phyloP scores from a whole-genome alignment of 2,888 invertebrate genomes.

The Drosophila differens region DNA sequence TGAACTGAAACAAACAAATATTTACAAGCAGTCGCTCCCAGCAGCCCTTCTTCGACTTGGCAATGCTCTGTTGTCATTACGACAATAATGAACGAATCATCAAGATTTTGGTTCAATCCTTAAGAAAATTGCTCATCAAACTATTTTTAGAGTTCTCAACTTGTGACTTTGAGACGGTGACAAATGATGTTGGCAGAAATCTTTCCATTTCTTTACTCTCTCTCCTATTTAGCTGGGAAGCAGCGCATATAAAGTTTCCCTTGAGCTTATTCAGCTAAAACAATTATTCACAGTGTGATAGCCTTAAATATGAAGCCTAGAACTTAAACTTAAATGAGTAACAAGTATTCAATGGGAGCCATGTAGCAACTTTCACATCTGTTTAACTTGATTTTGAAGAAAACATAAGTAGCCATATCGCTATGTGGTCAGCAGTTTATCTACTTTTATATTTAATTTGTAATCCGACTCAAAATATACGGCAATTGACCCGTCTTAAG shows the following conservation, averaged over 20 bases:
- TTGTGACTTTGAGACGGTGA: background rate
- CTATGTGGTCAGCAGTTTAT: background rate
- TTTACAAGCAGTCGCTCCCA: background rate
- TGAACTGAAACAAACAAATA: constrained; percentile 16
- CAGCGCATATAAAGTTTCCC: constrained; percentile 38
- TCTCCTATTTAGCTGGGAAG: background rate
- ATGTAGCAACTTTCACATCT: background rate
- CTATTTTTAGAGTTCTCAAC: background rate
- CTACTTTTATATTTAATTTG: background rate
- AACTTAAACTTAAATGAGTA: background rate
- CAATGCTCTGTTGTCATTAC: background rate
- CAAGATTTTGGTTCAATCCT: background rate
- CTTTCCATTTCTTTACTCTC: background rate
- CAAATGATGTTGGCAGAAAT: background rate
- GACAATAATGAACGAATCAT: background rate
- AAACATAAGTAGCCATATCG: background rate
- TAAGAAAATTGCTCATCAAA: background rate
- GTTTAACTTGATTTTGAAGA: background rate
- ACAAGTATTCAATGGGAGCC: background rate
- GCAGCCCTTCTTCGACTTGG: background rate
- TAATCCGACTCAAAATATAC: background rate
- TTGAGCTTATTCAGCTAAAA: constrained; percentile 28
- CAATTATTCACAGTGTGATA: background rate
- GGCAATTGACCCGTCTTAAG: background rate
- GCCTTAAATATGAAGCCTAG: too few relatives aligned